phyloP scores from a whole-genome alignment of 1,140 invertebrate species.

The Macrosteles quadrilineatus region DNA sequence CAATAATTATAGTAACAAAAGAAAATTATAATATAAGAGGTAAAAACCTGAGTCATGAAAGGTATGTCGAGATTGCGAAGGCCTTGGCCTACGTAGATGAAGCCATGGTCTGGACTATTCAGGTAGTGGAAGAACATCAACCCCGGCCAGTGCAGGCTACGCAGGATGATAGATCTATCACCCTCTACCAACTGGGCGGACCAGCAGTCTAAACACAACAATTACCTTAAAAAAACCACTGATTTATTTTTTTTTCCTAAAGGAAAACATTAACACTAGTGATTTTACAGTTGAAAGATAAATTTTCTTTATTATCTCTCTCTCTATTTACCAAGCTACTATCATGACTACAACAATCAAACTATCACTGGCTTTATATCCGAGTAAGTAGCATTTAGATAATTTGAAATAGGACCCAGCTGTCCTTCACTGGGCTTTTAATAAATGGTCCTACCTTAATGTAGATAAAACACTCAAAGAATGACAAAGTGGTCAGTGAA shows the following conservation, averaged over 20 bases:
- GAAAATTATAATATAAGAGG: too few relatives aligned
- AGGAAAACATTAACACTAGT: background rate
- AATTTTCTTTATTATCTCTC: background rate
- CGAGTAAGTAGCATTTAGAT: too few relatives aligned
- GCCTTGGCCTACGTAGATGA: slow-evolving; percentile 70
- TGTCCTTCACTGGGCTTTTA: too few relatives aligned
- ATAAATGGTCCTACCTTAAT: too few relatives aligned
- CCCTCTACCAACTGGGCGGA: slow-evolving; percentile 59
- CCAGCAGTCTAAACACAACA: slow-evolving; percentile 58
- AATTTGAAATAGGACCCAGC: too few relatives aligned
- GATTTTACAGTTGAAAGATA: background rate
- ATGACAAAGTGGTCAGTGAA: too few relatives aligned
- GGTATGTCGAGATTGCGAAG: slow-evolving; percentile 71
- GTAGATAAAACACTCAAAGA: too few relatives aligned
- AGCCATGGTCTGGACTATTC: slow-evolving; percentile 65
- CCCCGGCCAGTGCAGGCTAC: slow-evolving; percentile 73
- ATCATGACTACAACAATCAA: too few relatives aligned
- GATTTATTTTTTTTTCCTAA: background rate
- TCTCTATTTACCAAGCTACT: too few relatives aligned
- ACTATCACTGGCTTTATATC: too few relatives aligned
- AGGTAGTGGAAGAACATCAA: slow-evolving; percentile 71
- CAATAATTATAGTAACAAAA: too few relatives aligned
- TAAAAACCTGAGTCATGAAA: slow-evolving; percentile 56
- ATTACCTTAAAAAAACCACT: background rate
- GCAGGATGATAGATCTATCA: slow-evolving; percentile 60